Percentiles rank a stretch among this genome's conserved stretches.
phyloP scores from a whole-genome alignment of 2,113 vertebrate genomes.

The Mus spicilegus region DNA sequence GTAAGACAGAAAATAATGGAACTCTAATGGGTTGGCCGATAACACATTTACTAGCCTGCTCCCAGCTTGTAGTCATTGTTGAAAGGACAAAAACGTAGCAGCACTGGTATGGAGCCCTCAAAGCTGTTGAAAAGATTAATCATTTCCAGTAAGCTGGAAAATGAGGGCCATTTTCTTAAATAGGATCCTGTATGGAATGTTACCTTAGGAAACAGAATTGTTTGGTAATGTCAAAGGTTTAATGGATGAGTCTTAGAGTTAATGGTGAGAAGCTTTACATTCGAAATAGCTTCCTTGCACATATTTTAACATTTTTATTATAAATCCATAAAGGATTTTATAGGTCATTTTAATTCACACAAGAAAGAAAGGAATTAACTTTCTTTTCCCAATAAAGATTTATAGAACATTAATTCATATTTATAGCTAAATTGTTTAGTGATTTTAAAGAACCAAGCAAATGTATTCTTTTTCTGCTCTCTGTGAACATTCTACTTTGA shows the following conservation, averaged over 20 bases:
- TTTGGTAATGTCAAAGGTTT: slow-evolving; percentile 81
- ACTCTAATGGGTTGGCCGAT: slow-evolving; percentile 77
- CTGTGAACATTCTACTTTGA: slow-evolving; percentile 40
- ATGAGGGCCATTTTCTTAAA: slow-evolving; percentile 79
- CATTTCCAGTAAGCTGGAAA: slow-evolving; percentile 81
- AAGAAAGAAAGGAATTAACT: slow-evolving; percentile 61
- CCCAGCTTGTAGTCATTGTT: slow-evolving; percentile 73
- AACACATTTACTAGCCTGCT: slow-evolving; percentile 77
- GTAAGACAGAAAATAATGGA: slow-evolving; percentile 82
- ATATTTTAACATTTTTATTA: slow-evolving; percentile 81
- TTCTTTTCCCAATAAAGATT: slow-evolving; percentile 81
- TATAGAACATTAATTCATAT: slow-evolving; percentile 78
- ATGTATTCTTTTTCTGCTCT: slow-evolving; percentile 35
- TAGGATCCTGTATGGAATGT: slow-evolving; percentile 66
- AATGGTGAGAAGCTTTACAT: slow-evolving; percentile 82
- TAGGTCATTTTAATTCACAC: slow-evolving; percentile 78
- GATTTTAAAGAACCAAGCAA: slow-evolving; percentile 65
- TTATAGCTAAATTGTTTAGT: slow-evolving; percentile 66
- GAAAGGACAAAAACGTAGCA: slow-evolving; percentile 73
- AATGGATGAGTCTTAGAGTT: slow-evolving; percentile 85
- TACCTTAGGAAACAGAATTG: slow-evolving; percentile 75
- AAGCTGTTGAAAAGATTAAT: slow-evolving; percentile 81
- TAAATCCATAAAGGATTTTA: slow-evolving; percentile 77
- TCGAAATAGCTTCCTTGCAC: slow-evolving; percentile 81
- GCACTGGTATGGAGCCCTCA: slow-evolving; percentile 57